Base-by-base conservation (phyloP, 2,797 vertebrate species). In the Kryptolebias ocellatus region DNA sequence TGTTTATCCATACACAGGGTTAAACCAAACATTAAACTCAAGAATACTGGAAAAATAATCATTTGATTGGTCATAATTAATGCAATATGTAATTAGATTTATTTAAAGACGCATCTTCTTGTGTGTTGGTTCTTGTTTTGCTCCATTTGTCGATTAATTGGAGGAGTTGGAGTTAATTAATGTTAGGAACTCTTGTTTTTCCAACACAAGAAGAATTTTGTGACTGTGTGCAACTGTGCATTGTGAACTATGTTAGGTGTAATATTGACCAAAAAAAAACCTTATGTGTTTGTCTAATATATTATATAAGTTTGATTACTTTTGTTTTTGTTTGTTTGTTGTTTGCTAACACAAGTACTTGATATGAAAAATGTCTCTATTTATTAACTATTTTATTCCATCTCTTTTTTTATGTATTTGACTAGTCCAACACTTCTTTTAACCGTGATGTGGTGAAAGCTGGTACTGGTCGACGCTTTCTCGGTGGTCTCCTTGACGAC, bases 371-470 rank as follows among this genome's bases (percentile, higher is more conserved):
- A 7, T 34, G 31, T 52, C 24, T n/a, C 8, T 68, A 8, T 7
- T 16, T 5, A 27, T 42, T 51, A 27, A 4, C 47, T 46, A 7
- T 27, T 10, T 4, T 10, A 28, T 39, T 24, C 3, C 3, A 16
- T 24, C 15, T 59, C 15, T 51, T 4, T 47, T 55, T 17, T 27
- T 16, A 31, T 78, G 37, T 71, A 4, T 64, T 68, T 60, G 46
- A 73, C 16, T 78, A 99, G 98, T 96, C 97, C 56, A 99, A 95
- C 79, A 99, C 98, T 0, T 96, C 96, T 0, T 99, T 99, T 85
- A 98, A 99, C 86, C 91, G 94, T 37, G 98, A 99, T 1, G 92
- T 95, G 5, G 96, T 98, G 90, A 99, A 99, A 88, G 98, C 97
- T 1, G 97, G 98, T 12, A 99, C 98, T 0, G 98, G 97, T 1